Evolutionary conservation across 2,113 vertebrate genomes (phyloP).

Genomic region (Callaeas wilsoni): DNA sequence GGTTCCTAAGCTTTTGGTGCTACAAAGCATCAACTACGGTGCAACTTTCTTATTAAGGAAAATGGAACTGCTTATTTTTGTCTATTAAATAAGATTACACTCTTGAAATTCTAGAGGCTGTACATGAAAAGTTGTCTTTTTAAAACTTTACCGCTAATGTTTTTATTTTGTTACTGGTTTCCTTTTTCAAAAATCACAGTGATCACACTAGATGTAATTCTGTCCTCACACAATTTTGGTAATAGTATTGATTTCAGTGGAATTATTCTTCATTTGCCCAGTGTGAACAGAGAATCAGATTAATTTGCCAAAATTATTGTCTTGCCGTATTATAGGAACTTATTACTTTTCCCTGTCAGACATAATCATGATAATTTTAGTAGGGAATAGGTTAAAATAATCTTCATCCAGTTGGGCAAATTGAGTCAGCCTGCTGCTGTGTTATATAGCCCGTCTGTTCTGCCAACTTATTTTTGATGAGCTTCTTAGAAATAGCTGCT

Average conservation of each 20-base stretch:
- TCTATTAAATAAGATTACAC: neutral
- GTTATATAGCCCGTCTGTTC: constrained; percentile 63
- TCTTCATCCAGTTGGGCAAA: constrained; percentile 44
- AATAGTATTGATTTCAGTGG: neutral
- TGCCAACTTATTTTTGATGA: constrained; percentile 58
- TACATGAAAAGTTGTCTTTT: neutral
- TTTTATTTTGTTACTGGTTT: neutral
- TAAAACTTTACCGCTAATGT: neutral
- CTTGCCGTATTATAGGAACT: neutral
- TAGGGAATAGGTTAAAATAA: constrained; percentile 58
- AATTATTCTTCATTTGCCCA: constrained; percentile 26
- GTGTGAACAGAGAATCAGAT: constrained; percentile 34
- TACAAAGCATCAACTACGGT: neutral
- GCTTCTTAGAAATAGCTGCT: constrained; percentile 41
- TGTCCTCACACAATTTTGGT: neutral
- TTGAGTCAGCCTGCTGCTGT: constrained; percentile 20
- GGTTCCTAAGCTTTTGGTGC: neutral
- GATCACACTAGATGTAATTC: neutral
- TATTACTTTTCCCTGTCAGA: constrained; percentile 45
- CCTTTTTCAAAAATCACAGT: neutral
- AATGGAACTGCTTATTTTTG: neutral
- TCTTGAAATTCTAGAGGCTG: neutral
- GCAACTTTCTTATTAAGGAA: neutral
- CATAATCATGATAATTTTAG: constrained; percentile 44
- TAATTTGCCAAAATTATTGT: constrained; percentile 29